phyloP scores from a whole-genome alignment of 2,888 invertebrate genomes.

The Panzeria rudis region DNA sequence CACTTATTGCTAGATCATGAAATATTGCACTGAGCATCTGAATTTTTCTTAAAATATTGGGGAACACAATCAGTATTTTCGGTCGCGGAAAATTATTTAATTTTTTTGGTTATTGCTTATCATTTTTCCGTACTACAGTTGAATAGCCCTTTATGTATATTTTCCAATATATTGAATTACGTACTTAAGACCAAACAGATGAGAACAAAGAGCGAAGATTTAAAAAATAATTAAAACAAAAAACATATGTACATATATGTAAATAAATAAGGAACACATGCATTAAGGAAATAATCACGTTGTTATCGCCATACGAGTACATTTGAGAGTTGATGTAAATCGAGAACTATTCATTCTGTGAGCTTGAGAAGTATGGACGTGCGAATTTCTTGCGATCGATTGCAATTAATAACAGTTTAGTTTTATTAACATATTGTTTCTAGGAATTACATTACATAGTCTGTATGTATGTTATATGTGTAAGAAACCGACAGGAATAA shows the following conservation, averaged over 20 bases:
- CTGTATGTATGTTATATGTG: too few species aligned
- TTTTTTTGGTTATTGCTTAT: too few species aligned
- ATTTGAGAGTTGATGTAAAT: neutral
- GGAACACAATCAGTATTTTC: too few species aligned
- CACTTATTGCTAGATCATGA: too few species aligned
- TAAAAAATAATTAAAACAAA: neutral
- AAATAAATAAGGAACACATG: slow-evolving; percentile 6
- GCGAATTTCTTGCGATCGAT: neutral
- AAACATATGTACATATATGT: neutral
- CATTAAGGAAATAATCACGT: neutral
- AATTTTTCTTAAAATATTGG: too few species aligned
- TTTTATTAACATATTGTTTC: neutral
- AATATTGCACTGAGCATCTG: too few species aligned
- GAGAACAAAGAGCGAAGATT: neutral
- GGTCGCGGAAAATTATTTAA: too few species aligned
- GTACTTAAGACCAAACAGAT: neutral
- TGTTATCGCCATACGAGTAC: neutral
- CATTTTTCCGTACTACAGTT: too few species aligned
- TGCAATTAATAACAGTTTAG: neutral
- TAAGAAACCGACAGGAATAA: neutral
- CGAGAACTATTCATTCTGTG: slow-evolving; percentile 8
- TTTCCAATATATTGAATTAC: too few species aligned
- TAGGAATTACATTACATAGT: neutral
- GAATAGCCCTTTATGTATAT: too few species aligned
- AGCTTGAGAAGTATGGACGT: slow-evolving; percentile 11